Percentiles rank a stretch among this genome's conserved stretches.
These are phyloP conservation scores for Nineta flava DNA, from an alignment of 2,888 invertebrate species.

Conservation along the genomic window DNA sequence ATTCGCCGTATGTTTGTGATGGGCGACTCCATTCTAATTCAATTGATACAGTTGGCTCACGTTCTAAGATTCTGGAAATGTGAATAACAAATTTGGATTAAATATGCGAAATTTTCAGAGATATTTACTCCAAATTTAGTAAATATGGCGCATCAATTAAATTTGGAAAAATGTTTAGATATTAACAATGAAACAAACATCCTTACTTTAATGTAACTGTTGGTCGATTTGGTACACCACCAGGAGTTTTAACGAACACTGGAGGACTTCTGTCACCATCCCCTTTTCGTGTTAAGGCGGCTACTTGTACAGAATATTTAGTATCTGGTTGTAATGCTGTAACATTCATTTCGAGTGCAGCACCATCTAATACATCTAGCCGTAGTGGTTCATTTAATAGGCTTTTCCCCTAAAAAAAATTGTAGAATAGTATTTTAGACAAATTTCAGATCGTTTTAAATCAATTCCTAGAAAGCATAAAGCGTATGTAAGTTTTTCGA, in stretches of 20 bases:
- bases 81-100: background rate
- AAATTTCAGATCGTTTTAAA: background rate
- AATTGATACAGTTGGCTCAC: constrained; percentile 75
- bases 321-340: constrained; percentile 90
- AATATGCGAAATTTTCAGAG: too few species aligned
- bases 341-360: constrained; percentile 62
- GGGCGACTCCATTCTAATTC: constrained; percentile 90
- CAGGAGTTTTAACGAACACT: constrained; percentile 76
- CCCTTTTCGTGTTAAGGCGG: constrained; percentile 90
- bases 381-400: constrained; percentile 76
- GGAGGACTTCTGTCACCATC: constrained; percentile 87
- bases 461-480: background rate
- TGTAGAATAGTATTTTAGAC: background rate
- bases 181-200: too few species aligned
- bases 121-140: too few species aligned
- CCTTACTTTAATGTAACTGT: constrained; percentile 63
- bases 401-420: constrained; percentile 44
- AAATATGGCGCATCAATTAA: too few species aligned
- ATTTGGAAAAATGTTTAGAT: too few species aligned
- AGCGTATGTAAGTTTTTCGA: too few species aligned
- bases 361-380: constrained; percentile 70
- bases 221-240: constrained; percentile 79
- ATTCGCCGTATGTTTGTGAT: constrained; percentile 72
- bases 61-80: constrained; percentile 52
- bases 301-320: constrained; percentile 84